Base-by-base conservation (phyloP, 2,888 invertebrate species). In the Branchipolynoe longqiensis region DNA sequence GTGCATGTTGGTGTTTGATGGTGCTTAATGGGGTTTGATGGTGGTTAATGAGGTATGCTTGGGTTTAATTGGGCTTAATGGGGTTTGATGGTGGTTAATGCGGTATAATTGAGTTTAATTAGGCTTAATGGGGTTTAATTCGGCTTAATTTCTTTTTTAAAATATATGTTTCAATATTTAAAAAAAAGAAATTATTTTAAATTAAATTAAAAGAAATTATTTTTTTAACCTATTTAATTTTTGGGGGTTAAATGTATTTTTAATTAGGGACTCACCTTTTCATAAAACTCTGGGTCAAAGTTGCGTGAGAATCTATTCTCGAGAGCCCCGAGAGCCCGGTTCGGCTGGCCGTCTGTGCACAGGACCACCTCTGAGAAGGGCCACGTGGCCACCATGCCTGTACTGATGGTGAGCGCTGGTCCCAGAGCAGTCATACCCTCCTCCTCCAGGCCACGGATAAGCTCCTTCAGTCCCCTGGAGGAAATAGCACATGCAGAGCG, bases 271-370 rank as follows among this genome's bases (percentile, higher is more conserved):
- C 74, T 38, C 41, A 87, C 87, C 85, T 64, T 85, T 31, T 33
- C 41, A 54, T 87, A 87, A 62, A 87, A 87, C 25, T 36, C 73
- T 25, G 86, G 62, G 78, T 87, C 78, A 25, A 78, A 78, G 48
- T 78, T 78, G 25, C 78, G 62, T 8, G 38, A 33, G 41, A 54
- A 78, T 25, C 78, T 41, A 22, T 59, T 56, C 59, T 74, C 85
- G 8, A 85, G 73, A 18, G 78, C 82, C n/a, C 92, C 92, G 54
- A 92, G 85, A 0, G 91, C 92, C 22, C 85, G 84, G 85, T 92
- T 92, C 41, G 92, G 92, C 83, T 88, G 88, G n/a, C 92, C 92
- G 85, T 92, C 92, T 40, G 92, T 92, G 86, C 92, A 92, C 12
- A 92, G 88, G 6, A 92, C 89, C n/a, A 92, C 90, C 86, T 92